These are phyloP conservation scores for Psittacula cyanocephala DNA, from an alignment of 2,113 vertebrate genomes.

Conservation along the genomic window DNA sequence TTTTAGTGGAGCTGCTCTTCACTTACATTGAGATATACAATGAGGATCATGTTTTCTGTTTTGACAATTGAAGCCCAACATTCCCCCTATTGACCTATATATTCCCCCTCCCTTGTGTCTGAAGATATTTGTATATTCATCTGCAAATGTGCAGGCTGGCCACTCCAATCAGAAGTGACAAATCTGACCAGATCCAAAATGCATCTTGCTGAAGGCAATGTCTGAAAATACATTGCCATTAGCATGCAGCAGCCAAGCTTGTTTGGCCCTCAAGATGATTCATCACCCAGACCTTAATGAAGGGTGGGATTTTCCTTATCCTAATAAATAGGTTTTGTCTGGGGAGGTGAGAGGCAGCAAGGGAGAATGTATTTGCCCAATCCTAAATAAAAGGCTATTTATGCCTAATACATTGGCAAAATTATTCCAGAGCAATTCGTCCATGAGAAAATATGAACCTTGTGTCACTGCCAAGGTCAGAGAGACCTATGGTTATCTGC, in stretches of 20 bases:
- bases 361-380: not conserved
- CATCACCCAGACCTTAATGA: not conserved
- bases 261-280: not conserved
- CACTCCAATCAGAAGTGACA: not conserved
- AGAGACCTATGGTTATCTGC: constrained; percentile 46
- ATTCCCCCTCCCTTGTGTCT: not conserved
- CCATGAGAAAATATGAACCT: constrained; percentile 57
- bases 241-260: not conserved
- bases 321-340: constrained; percentile 51
- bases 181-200: not conserved
- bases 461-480: constrained; percentile 57
- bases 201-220: not conserved
- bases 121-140: not conserved
- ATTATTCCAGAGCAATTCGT: constrained; percentile 55
- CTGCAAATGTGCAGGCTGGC: not conserved
- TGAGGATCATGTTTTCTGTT: not conserved
- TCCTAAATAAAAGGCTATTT: constrained; percentile 56
- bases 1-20: not conserved
- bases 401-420: constrained; percentile 59
- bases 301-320: constrained; percentile 23
- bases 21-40: not conserved
- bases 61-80: not conserved
- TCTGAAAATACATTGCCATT: not conserved
- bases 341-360: constrained; percentile 6
- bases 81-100: not conserved